A percentile compares a stretch with the other conserved stretches of the same genome.
Conservation (phyloP, 2,888 invertebrate genomes). For the Zonitis immaculata region DNA sequence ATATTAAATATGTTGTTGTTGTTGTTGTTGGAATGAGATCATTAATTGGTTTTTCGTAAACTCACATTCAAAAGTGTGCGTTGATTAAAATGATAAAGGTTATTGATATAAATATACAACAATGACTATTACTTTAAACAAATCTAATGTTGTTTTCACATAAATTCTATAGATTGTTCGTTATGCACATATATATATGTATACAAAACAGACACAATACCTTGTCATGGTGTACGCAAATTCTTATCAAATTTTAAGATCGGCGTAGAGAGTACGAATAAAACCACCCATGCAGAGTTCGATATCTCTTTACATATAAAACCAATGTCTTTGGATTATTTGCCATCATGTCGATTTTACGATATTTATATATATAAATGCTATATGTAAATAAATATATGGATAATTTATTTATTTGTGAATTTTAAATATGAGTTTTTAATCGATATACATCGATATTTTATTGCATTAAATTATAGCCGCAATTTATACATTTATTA, state of each 20-base stretch:
- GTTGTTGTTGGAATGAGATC: neutral
- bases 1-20: neutral
- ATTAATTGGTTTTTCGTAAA: neutral
- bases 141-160: slow-evolving; percentile 15
- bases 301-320: slow-evolving; percentile 19
- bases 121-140: slow-evolving; percentile 12
- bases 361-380: neutral
- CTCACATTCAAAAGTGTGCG: too few species aligned
- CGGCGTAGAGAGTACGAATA: slow-evolving; percentile 17
- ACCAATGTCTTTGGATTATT: slow-evolving; percentile 5
- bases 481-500: too few species aligned
- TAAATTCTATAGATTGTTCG: slow-evolving; percentile 7
- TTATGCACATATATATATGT: slow-evolving; percentile 4
- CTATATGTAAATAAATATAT: slow-evolving; percentile 15
- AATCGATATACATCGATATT: slow-evolving; percentile 17
- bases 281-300: slow-evolving; percentile 25
- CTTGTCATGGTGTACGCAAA: slow-evolving; percentile 17
- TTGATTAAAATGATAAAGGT: neutral
- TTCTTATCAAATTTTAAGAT: slow-evolving; percentile 19
- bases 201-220: slow-evolving; percentile 10
- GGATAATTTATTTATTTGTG: slow-evolving; percentile 6
- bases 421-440: slow-evolving; percentile 15
- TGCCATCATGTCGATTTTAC: slow-evolving; percentile 10
- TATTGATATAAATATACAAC: neutral
- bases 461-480: slow-evolving; percentile 17